Evolutionary conservation across 2,113 vertebrate genomes (phyloP), one percentile per base, ranked within the genome.

Genomic region (Chaenogobius annularis): DNA sequence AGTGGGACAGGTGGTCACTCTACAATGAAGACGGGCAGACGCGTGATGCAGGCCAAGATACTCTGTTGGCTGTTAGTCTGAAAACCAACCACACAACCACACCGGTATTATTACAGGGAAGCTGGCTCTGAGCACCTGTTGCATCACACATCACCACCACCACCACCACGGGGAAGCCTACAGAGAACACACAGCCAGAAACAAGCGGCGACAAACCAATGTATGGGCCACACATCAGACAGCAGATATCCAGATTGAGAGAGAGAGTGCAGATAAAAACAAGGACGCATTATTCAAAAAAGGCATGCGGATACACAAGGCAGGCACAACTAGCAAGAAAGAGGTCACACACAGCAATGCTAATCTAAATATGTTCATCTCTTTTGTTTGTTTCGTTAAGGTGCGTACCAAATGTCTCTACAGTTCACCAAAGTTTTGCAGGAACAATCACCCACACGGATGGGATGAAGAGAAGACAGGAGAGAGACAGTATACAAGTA

Each of bases 401-500:
- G 87, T 93, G 92, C 93, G 92, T 94, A 96, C 92, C 93, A 95
- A 96, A 95, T 71, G 91, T 95, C 92, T 95, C 94, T 96, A 94
- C 87, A 94, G 92, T 94, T 95, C 93, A 94, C 90, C 92, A 90
- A 90, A 87, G 93, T 85, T 94, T 95, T 94, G 87, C 94, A 96
- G 95, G 92, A 95, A 92, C 90, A 94, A 93, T 94, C 93, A 95
- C 90, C 93, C 94, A 94, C 88, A 95, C 77, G 95, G 93, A 95
- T 94, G 93, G 92, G 91, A 95, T 94, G 93, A 94, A 90, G 91
- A 93, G 90, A 83, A 90, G 74, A 90, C 78, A 92, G 83, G 93
- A 61, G 81, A 92, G 76, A 87, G 72, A 92, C n/a, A 91, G 70
- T 90, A 91, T 88, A 87, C 89, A 90, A 88, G 78, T 80, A 14